Evolutionary conservation across 2,888 invertebrate genomes (phyloP), one percentile per base, ranked within the genome.

Genomic region (Aspidiotus rigidus): DNA sequence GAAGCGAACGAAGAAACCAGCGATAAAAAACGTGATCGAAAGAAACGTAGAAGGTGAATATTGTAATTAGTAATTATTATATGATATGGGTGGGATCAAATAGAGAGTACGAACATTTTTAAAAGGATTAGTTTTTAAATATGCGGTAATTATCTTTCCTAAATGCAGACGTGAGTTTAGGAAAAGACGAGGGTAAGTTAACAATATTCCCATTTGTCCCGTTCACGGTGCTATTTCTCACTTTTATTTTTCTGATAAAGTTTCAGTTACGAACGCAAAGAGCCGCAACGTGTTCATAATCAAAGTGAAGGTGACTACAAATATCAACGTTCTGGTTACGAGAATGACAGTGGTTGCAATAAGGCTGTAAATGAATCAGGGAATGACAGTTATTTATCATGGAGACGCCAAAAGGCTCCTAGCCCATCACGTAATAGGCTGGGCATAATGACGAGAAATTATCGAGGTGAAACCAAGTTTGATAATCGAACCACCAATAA

Each of bases 141-240:
- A 28, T 28, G 28, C 28, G 28, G 10, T 55, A 64, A 41, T 64
- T 56, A 56, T 57, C 16, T 44, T 59, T 17, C 59, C 39, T 11
- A 59, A 60, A 15, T 59, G 66, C 66, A 66, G 66, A 66, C 66
- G 66, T 28, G 66, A 66, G 44, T 66, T 66, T 66, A 55, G 66
- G 66, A 66, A 57, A 59, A 57, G 49, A 44, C 44, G 66, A 59
- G 59, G 66, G 66, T 66, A 60, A 66, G 66, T 66, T 60, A 10
- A 57, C 39, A 62, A 41, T 10, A 6, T n/a, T 11, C 6, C n/a
- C 49, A 49, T 49, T n/a, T 6, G 49, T 49, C 49, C n/a, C 49
- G 49, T n/a, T 11, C n/a, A 5, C 16, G 10, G 57, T 57, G 10
- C 15, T 57, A 16, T 15, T 57, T 57, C 10, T 10, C 2, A 57